phyloP scores from a whole-genome alignment of 2,797 vertebrate genomes.

The Eupleurogrammus muticus region DNA sequence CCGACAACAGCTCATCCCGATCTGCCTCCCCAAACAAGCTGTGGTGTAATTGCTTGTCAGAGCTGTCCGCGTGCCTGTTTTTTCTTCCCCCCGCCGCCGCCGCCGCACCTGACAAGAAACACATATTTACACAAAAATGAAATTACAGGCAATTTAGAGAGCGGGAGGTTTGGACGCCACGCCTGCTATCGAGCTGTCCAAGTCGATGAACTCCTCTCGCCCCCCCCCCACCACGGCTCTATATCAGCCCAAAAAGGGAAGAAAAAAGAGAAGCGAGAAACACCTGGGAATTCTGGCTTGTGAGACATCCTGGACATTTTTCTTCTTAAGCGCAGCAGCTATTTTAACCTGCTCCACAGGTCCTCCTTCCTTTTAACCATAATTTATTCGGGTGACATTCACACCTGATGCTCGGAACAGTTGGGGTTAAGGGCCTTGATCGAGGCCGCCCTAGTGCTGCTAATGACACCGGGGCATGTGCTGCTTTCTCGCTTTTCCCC shows the following conservation, averaged over 20 bases:
- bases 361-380: too few species aligned
- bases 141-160: constrained; percentile 76
- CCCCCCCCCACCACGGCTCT: constrained; percentile 36
- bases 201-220: constrained; percentile 65
- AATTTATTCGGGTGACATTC: too few species aligned
- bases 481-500: too few species aligned
- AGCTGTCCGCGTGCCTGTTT: constrained; percentile 70
- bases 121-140: constrained; percentile 80
- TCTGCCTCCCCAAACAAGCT: constrained; percentile 64
- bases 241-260: constrained; percentile 30
- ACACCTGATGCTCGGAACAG: too few species aligned
- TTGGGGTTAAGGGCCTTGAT: too few species aligned
- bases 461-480: too few species aligned
- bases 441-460: too few species aligned
- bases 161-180: constrained; percentile 39
- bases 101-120: constrained; percentile 80
- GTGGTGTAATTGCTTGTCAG: constrained; percentile 83
- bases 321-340: too few species aligned
- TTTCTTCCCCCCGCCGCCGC: constrained; percentile 48
- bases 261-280: constrained; percentile 5
- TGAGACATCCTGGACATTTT: too few species aligned
- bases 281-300: constrained; percentile 4
- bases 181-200: constrained; percentile 60
- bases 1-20: constrained; percentile 52
- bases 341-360: neutral